These are phyloP conservation scores for Listronotus oregonensis DNA, from an alignment of 1,140 invertebrate species.

Conservation along the genomic window DNA sequence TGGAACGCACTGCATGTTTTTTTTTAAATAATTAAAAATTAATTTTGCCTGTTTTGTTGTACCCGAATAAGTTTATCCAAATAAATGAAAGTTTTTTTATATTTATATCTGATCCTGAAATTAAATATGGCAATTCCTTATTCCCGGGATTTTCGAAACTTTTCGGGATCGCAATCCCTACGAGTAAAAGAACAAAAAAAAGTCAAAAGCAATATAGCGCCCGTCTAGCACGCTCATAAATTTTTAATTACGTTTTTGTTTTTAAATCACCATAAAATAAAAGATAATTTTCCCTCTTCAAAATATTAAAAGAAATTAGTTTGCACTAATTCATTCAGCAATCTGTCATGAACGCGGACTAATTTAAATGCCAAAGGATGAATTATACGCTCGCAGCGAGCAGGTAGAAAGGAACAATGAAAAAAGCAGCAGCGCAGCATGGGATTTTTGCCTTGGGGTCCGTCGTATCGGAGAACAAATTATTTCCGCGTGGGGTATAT, in stretches of 20 bases:
- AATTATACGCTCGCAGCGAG: conserved; percentile 27
- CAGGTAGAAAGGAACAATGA: conserved; percentile 13
- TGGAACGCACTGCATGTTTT: too few species aligned
- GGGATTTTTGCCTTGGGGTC: conserved; percentile 2
- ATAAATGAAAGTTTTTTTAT: too few species aligned
- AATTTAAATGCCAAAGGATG: conserved; percentile 37
- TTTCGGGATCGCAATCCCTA: too few species aligned
- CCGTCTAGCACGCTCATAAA: conserved; percentile 15
- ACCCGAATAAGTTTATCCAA: too few species aligned
- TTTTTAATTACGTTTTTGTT: conserved; percentile 38
- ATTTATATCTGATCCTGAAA: too few species aligned
- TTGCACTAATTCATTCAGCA: conserved; percentile 34
- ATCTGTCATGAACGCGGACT: conserved; percentile 33
- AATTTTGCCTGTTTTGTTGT: too few species aligned
- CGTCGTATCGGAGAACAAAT: background rate
- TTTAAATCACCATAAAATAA: conserved; percentile 35
- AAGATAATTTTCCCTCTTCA: conserved; percentile 36
- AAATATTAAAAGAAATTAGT: conserved; percentile 34
- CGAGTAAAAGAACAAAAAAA: too few species aligned
- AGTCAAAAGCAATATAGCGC: too few species aligned
- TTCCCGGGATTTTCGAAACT: too few species aligned
- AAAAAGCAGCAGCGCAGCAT: conserved; percentile 7
- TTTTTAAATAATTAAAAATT: too few species aligned
- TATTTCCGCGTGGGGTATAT: conserved; percentile 9
- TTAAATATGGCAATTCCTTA: too few species aligned